Evolutionary conservation across 1,140 invertebrate species (phyloP), one percentile per base, ranked within the genome.

Genomic region (Lordiphosa clarofinis): DNA sequence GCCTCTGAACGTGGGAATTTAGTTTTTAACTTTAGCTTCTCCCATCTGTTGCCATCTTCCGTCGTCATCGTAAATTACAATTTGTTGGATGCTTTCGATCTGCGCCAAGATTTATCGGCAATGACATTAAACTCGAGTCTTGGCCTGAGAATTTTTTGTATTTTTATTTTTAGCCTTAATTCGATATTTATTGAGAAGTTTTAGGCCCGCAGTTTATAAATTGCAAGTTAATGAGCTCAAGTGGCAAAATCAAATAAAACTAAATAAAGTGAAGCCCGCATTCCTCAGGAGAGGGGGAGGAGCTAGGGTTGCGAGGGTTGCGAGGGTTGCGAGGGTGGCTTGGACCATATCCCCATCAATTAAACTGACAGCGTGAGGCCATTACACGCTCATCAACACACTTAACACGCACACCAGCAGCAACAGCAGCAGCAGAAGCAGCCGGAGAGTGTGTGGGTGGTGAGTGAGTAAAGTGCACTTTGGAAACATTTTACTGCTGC

Each of bases 351-450:
- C 53, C 40, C 72, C 72, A 74, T 74, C 66, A 74, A 74, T 74
- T 74, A 74, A 74, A 60, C 56, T 76, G 73, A 66, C 67, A 76
- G 67, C 56, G 40, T 43, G 58, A 54, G 62, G 44, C 62, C 57
- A 76, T 76, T 76, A 78, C 61, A 76, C 73, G 73, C 73, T 76
- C 73, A 76, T 76, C 73, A 78, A 72, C 64, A 65, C 73, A 72
- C 67, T 78, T 72, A 57, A 54, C 54, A 46, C 63, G 37, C 19
- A 42, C 12, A 39, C 33, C n/a, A 42, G 44, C 53, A 44, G 33
- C 28, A 37, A 43, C 19, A 19, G 19, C 19, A 19, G 19, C 19
- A 33, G n/a, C 19, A 24, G 35, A 57, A 52, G 19, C 15, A 53
- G 11, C 21, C 1, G 2, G 1, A 43, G 21, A 5, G 21, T 24